These are phyloP conservation scores for Drosophila orena DNA, from an alignment of 1,140 invertebrate species.

Conservation along the genomic window DNA sequence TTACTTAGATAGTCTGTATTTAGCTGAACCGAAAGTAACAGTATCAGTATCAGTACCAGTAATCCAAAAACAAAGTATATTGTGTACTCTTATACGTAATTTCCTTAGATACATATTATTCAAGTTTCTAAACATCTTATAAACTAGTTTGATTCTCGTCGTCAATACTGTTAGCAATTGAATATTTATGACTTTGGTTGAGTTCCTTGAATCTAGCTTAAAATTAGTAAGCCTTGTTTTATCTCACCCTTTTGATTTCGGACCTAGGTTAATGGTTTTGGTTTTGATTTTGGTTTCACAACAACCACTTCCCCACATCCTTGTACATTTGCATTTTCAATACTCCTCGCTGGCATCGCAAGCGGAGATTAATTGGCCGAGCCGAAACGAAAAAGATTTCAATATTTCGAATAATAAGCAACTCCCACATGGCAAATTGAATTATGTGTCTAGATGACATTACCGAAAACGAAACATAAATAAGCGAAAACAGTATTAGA, in stretches of 20 bases:
- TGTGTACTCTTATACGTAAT: conserved; percentile 41
- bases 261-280: conserved; percentile 43
- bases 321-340: conserved; percentile 54
- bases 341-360: conserved; percentile 21
- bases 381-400: conserved; percentile 6
- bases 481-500: conserved; percentile 51
- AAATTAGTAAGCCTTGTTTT: conserved; percentile 36
- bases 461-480: conserved; percentile 21
- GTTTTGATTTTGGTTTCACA: conserved; percentile 33
- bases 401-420: conserved; percentile 9
- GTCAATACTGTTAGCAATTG: conserved; percentile 49
- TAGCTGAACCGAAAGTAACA: conserved; percentile 41
- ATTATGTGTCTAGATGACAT: conserved; percentile 56
- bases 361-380: conserved; percentile 39
- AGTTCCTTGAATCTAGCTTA: conserved; percentile 42
- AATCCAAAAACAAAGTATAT: conserved; percentile 15
- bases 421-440: conserved; percentile 48
- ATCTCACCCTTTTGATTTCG: conserved; percentile 18
- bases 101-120: conserved; percentile 42
- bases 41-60: conserved; percentile 4
- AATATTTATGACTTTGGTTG: conserved; percentile 36
- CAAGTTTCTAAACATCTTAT: conserved; percentile 46
- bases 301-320: conserved; percentile 30
- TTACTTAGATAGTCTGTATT: conserved; percentile 57
- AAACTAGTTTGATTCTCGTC: conserved; percentile 48